A percentile compares a stretch with the other conserved stretches of the same genome.
phyloP scores from a whole-genome alignment of 2,113 vertebrate species.

The Fukomys damarensis region DNA sequence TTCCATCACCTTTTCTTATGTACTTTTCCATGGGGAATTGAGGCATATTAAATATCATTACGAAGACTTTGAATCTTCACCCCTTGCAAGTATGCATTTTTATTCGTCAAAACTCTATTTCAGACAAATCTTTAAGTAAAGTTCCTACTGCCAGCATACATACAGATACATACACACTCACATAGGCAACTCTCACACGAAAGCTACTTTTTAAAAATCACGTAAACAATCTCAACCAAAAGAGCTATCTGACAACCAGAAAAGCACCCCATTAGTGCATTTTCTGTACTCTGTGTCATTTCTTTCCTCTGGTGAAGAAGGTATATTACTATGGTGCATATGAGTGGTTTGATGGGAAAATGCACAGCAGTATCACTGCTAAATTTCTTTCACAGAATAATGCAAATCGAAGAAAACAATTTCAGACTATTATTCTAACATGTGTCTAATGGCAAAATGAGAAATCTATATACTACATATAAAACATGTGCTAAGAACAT shows the following conservation, averaged over 20 bases:
- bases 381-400: neutral
- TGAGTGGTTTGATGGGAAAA: neutral
- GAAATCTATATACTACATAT: neutral
- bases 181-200: neutral
- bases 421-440: neutral
- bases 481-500: neutral
- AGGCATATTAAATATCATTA: neutral
- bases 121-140: neutral
- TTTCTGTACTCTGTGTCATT: neutral
- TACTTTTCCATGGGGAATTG: conserved; percentile 28
- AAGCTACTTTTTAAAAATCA: neutral
- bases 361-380: neutral
- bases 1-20: neutral
- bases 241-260: neutral
- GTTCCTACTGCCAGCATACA: neutral
- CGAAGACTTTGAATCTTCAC: neutral
- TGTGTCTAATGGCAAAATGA: neutral
- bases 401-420: neutral
- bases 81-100: neutral
- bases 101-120: conserved; percentile 30
- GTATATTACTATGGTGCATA: neutral
- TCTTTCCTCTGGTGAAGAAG: neutral
- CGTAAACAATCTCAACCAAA: neutral
- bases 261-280: neutral
- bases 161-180: neutral